A percentile compares a stretch with the other conserved stretches of the same genome.
phyloP scores from a whole-genome alignment of 2,797 vertebrate genomes.

The Apogon hyalosoma region DNA sequence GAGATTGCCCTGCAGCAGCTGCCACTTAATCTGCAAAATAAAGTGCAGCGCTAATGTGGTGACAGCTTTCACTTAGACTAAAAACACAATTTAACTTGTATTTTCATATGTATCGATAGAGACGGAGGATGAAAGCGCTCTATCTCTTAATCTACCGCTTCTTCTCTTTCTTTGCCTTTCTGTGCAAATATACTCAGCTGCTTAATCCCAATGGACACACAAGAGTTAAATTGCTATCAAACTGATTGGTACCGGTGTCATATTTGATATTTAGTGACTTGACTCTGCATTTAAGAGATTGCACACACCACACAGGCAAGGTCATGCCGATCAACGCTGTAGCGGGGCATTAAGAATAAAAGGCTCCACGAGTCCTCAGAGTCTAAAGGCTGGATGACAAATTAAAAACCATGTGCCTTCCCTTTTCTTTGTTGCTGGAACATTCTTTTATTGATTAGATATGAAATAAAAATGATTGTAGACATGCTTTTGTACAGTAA shows the following conservation, averaged over 20 bases:
- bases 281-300: slow-evolving; percentile 56
- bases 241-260: slow-evolving; percentile 47
- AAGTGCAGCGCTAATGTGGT: slow-evolving; percentile 10
- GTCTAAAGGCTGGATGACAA: slow-evolving; percentile 10
- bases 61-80: slow-evolving; percentile 10
- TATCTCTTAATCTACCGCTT: slow-evolving; percentile 15
- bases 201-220: slow-evolving; percentile 30
- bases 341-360: slow-evolving; percentile 9
- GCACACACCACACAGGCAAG: slow-evolving; percentile 31
- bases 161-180: slow-evolving; percentile 15
- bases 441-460: slow-evolving; percentile 27
- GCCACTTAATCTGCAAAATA: slow-evolving; percentile 1
- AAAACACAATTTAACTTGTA: slow-evolving; percentile 16
- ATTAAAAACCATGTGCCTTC: slow-evolving; percentile 6
- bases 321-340: slow-evolving; percentile 14
- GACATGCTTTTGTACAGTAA: slow-evolving; percentile 26
- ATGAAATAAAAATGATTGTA: slow-evolving; percentile 28
- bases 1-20: slow-evolving; percentile 8
- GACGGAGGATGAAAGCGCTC: neutral
- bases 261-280: slow-evolving; percentile 54
- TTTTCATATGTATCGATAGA: slow-evolving; percentile 14
- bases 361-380: slow-evolving; percentile 9
- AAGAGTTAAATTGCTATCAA: slow-evolving; percentile 49
- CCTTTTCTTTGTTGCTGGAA: slow-evolving; percentile 3
- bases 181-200: slow-evolving; percentile 25